phyloP scores from a whole-genome alignment of 2,888 invertebrate species.

The Synergus japonicus region DNA sequence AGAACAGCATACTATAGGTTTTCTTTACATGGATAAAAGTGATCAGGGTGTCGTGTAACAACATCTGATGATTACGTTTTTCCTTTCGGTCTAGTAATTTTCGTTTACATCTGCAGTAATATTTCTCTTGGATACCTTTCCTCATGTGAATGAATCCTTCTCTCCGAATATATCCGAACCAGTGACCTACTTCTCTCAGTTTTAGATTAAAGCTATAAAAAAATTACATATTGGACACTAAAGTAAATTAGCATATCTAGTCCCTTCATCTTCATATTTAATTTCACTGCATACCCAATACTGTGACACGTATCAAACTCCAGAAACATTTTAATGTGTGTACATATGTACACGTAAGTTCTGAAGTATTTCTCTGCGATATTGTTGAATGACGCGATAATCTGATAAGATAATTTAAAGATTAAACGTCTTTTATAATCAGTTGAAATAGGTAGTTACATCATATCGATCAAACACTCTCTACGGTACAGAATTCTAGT shows the following conservation, averaged over 20 bases:
- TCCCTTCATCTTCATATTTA: too few relatives aligned
- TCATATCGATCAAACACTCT: constrained; percentile 39
- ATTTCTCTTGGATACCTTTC: background rate
- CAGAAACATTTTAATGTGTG: too few relatives aligned
- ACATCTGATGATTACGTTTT: background rate
- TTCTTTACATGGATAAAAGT: constrained; percentile 2
- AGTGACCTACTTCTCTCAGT: too few relatives aligned
- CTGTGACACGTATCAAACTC: too few relatives aligned
- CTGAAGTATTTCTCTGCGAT: background rate
- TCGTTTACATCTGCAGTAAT: background rate
- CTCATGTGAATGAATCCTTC: background rate
- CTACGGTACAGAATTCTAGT: constrained; percentile 14
- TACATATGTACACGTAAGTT: background rate
- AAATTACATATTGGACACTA: too few relatives aligned
- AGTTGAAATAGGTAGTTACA: background rate
- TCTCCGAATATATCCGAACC: too few relatives aligned
- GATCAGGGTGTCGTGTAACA: background rate
- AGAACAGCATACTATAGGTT: background rate
- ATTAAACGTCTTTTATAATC: background rate
- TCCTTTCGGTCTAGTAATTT: background rate
- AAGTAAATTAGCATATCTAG: too few relatives aligned
- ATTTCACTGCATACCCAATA: too few relatives aligned
- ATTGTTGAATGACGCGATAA: background rate
- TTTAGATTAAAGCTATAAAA: too few relatives aligned
- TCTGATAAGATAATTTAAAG: constrained; percentile 1